These are phyloP conservation scores for Oriolus oriolus DNA, from an alignment of 2,113 vertebrate genomes.

Conservation along the genomic window DNA sequence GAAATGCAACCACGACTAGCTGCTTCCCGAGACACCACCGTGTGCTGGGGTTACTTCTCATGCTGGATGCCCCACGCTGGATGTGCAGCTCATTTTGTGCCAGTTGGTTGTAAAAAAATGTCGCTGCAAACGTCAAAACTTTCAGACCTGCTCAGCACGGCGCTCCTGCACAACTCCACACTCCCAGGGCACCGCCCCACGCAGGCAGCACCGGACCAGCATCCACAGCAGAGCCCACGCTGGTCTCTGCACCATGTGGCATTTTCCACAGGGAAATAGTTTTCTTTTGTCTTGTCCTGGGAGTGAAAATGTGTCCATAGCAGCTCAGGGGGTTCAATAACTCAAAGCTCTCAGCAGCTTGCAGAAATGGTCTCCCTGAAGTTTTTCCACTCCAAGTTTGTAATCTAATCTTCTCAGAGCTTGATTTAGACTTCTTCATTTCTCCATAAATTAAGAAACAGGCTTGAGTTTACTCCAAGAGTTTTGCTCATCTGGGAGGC, in stretches of 20 bases:
- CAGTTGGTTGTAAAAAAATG: background rate
- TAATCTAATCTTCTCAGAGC: background rate
- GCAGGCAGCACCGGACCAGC: fast-evolving
- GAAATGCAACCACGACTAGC: background rate
- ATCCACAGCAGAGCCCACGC: fast-evolving
- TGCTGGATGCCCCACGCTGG: fast-evolving
- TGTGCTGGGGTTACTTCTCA: background rate
- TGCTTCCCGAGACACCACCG: fast-evolving
- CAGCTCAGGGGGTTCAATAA: background rate
- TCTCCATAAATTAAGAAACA: slow-evolving; percentile 25
- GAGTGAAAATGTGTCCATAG: fast-evolving
- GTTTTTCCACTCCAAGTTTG: background rate
- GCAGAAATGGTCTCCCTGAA: background rate
- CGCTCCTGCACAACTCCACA: fast-evolving
- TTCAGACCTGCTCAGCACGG: background rate
- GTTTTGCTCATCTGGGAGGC: slow-evolving; percentile 12
- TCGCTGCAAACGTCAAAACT: background rate
- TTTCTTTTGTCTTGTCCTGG: background rate
- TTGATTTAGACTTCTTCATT: slow-evolving; percentile 21
- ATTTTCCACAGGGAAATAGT: background rate
- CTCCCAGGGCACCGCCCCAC: fast-evolving
- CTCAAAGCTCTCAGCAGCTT: background rate
- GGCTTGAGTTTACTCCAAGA: background rate
- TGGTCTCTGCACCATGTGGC: background rate
- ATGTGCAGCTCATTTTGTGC: background rate